These are phyloP conservation scores for Nannobrachium achirus DNA, from an alignment of 2,113 vertebrate genomes.

Conservation along the genomic window DNA sequence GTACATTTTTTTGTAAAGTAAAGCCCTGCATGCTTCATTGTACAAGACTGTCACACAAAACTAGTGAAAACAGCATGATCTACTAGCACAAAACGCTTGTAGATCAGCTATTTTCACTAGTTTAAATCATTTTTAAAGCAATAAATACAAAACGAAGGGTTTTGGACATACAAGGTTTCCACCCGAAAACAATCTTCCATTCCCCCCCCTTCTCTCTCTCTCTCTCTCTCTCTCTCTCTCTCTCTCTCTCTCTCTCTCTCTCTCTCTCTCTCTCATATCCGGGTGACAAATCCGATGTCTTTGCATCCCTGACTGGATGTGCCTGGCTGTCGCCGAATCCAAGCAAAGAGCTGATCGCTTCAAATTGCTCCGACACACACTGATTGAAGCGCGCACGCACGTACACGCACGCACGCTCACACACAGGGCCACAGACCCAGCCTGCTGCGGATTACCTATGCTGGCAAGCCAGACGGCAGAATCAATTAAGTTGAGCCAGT, in stretches of 20 bases:
- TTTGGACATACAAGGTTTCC: too few relatives aligned
- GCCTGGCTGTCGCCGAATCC: not conserved
- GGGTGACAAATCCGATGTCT: not conserved
- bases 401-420: not conserved
- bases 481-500: constrained; percentile 63
- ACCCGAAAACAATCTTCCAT: too few relatives aligned
- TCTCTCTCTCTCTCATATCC: not conserved
- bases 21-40: too few relatives aligned
- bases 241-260: not conserved
- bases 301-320: not conserved
- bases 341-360: constrained; percentile 46
- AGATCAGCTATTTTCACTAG: too few relatives aligned
- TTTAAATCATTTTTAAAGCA: too few relatives aligned
- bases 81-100: too few relatives aligned
- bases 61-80: too few relatives aligned
- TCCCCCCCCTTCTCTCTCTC: too few relatives aligned
- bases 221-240: too few relatives aligned
- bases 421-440: constrained; percentile 17
- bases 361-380: constrained; percentile 43
- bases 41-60: too few relatives aligned
- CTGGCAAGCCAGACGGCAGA: constrained; percentile 30
- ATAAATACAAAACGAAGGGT: too few relatives aligned
- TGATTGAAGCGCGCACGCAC: not conserved
- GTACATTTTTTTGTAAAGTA: too few relatives aligned
- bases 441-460: constrained; percentile 32